phyloP scores from a whole-genome alignment of 2,888 invertebrate genomes.

The Furcula furcula region DNA sequence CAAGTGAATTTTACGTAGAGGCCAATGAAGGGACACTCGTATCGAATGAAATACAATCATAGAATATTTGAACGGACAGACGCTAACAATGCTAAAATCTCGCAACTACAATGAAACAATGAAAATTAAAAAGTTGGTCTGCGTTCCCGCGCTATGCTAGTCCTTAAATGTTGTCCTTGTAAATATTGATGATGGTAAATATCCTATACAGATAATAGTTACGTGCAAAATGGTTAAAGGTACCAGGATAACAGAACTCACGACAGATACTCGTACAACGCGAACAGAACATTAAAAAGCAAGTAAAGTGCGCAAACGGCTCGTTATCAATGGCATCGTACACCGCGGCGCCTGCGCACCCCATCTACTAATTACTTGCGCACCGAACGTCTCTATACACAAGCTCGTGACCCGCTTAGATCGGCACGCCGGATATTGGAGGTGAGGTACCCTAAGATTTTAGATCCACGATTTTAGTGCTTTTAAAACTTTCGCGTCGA shows the following conservation, averaged over 20 bases:
- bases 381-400: slow-evolving; percentile 24
- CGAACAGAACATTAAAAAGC: slow-evolving; percentile 1
- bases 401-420: slow-evolving; percentile 22
- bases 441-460: neutral
- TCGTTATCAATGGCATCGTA: slow-evolving; percentile 4
- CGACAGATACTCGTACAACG: neutral
- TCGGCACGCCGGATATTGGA: neutral
- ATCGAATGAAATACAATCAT: too few species aligned
- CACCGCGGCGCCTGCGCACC: slow-evolving; percentile 28
- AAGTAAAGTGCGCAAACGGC: slow-evolving; percentile 1
- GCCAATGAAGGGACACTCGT: too few species aligned
- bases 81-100: too few species aligned
- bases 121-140: too few species aligned
- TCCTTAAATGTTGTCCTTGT: too few species aligned
- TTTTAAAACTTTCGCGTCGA: neutral
- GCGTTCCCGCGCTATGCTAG: too few species aligned
- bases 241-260: neutral
- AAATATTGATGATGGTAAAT: too few species aligned
- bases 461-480: slow-evolving; percentile 5
- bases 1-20: too few species aligned
- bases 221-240: too few species aligned
- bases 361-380: slow-evolving; percentile 31
- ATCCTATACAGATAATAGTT: too few species aligned
- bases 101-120: too few species aligned
- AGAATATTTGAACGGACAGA: too few species aligned